Base-by-base conservation (phyloP, 2,797 vertebrate genomes). In the Xiphorhynchus erythropygius region DNA sequence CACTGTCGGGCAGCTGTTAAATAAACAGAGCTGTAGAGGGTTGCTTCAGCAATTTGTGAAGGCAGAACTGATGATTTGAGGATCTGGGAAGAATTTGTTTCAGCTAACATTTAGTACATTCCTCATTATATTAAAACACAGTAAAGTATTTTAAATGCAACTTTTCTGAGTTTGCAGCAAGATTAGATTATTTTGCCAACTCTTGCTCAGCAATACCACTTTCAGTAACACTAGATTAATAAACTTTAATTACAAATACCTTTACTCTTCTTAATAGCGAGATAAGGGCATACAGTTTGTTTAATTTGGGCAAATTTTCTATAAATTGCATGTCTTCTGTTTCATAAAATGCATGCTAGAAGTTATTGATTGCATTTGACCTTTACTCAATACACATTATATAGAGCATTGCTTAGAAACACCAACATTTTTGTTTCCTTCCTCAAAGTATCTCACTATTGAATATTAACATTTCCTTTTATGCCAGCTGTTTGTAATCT, bases 381-480 rank as follows among this genome's bases (percentile, higher is more conserved):
- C 80, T 92, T 94, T 90, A 50, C 39, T 79, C 73, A 94, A 89
- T 93, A 85, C 62, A 94, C 80, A 85, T 95, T 87, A 84, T 93
- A 76, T 93, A 94, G 79, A 97, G 82, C 83, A 94, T 94, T 95
- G 87, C 96, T 93, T 96, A 86, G 83, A 94, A 77, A 89, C 95
- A 37, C 73, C 67, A 92, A 62, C 91, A 83, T 97, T 97, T 97
- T 97, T 79, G 81, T 97, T 97, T 97, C 87, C 92, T 97, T 98
- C 97, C 93, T 97, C 97, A 93, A 95, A 97, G 95, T 97, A 95
- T 95, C 59, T 91, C 37, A 55, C 95, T 97, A 94, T 97, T 97
- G 97, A 97, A 97, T 96, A 98, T 98, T 98, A 98, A 98, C 97
- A 94, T 97, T 97, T 98, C 93, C 91, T 98, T 98, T 98, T 97